Percentiles rank a stretch among this genome's conserved stretches.
phyloP scores from a whole-genome alignment of 2,113 vertebrate genomes.

The Martes martes region DNA sequence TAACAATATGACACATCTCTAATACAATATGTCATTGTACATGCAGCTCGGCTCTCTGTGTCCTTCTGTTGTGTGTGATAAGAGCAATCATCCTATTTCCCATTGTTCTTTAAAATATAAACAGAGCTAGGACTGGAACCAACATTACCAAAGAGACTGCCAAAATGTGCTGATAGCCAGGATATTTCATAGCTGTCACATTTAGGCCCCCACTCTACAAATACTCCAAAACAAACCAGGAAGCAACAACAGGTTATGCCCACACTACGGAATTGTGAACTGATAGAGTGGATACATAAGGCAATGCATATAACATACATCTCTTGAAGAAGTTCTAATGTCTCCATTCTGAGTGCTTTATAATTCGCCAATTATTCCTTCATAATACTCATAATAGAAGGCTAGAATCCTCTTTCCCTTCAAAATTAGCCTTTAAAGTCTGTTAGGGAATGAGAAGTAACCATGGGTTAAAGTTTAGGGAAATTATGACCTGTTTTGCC shows the following conservation, averaged over 20 bases:
- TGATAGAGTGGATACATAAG: background rate
- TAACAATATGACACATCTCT: slow-evolving; percentile 41
- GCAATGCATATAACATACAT: background rate
- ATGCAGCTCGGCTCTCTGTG: slow-evolving; percentile 7
- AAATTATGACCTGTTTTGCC: background rate
- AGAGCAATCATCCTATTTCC: slow-evolving; percentile 52
- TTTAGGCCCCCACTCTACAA: slow-evolving; percentile 59
- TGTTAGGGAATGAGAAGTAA: background rate
- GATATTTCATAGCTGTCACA: slow-evolving; percentile 15
- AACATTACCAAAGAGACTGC: slow-evolving; percentile 55
- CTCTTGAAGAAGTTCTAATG: background rate
- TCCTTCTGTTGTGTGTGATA: slow-evolving; percentile 71
- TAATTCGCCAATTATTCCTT: background rate
- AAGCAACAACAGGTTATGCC: background rate
- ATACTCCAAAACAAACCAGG: slow-evolving; percentile 39
- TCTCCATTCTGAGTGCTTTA: background rate
- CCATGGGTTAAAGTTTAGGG: background rate
- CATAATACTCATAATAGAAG: background rate
- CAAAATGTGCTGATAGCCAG: slow-evolving; percentile 57
- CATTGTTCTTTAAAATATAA: slow-evolving; percentile 63
- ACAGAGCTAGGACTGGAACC: slow-evolving; percentile 46
- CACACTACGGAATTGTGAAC: background rate
- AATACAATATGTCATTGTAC: slow-evolving; percentile 1
- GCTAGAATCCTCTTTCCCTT: background rate
- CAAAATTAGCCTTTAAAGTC: background rate